Conservation (phyloP, 2,113 vertebrate genomes). For the Erythrolamprus reginae region DNA sequence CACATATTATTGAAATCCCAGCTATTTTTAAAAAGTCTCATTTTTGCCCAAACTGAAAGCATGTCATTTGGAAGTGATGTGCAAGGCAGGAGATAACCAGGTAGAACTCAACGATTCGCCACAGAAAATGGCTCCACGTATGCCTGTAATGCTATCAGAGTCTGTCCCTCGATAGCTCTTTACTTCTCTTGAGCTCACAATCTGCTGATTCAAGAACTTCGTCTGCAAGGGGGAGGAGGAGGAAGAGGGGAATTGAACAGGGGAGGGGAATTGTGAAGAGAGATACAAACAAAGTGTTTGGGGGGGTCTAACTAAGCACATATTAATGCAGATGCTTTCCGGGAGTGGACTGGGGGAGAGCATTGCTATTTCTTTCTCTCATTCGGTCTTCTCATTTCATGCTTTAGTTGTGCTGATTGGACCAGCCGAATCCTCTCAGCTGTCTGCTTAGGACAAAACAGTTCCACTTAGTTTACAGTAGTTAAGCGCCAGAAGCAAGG, state of each 20-base stretch:
- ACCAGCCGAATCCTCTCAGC: constrained; percentile 67
- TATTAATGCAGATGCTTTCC: constrained; percentile 62
- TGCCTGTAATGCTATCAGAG: constrained; percentile 80
- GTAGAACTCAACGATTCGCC: constrained; percentile 82
- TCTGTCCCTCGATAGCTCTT: constrained; percentile 77
- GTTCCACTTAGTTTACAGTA: constrained; percentile 60
- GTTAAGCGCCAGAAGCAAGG: constrained; percentile 58
- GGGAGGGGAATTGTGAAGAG: constrained; percentile 60
- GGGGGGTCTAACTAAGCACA: constrained; percentile 50
- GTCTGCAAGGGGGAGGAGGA: constrained; percentile 44
- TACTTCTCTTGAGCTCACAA: constrained; percentile 71
- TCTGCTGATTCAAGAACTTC: constrained; percentile 81
- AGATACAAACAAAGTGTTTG: constrained; percentile 63
- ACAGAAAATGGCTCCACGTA: constrained; percentile 82
- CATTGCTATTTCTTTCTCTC: constrained; percentile 19
- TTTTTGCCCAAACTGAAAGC: constrained; percentile 81
- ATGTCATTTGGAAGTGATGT: constrained; percentile 84
- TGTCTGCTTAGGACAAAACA: constrained; percentile 65
- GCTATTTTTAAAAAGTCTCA: constrained; percentile 72
- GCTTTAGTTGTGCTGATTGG: constrained; percentile 71
- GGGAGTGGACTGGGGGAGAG: constrained; percentile 16
- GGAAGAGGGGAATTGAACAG: constrained; percentile 51
- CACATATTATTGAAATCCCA: constrained; percentile 82
- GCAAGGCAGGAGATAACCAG: constrained; percentile 83
- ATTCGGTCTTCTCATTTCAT: constrained; percentile 73